Conservation (phyloP, 2,797 vertebrate genomes). For the Malacoctenus gilli region DNA sequence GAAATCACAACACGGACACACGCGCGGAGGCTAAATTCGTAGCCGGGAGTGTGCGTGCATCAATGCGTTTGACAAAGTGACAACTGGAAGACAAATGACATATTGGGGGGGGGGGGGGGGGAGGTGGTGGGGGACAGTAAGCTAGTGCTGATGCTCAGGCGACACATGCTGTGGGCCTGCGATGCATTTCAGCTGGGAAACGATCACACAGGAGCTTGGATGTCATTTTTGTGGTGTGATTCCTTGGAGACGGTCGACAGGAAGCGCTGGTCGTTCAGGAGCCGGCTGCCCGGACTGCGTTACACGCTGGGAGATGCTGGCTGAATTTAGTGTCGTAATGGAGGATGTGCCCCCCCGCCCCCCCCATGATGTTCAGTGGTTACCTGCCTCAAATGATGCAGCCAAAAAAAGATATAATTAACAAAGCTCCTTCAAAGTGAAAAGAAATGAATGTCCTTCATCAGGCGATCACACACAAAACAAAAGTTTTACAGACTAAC, state of each 20-base stretch:
- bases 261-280: constrained; percentile 2
- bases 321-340: too few species aligned
- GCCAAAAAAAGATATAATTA: too few species aligned
- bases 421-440: too few species aligned
- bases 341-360: too few species aligned
- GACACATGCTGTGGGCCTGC: constrained; percentile 13
- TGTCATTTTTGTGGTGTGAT: constrained; percentile 11
- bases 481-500: too few species aligned
- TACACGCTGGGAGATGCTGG: too few species aligned
- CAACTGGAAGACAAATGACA: constrained; percentile 21
- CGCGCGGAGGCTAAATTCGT: not conserved
- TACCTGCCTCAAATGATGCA: too few species aligned
- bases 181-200: constrained; percentile 10
- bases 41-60: not conserved
- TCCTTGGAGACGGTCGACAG: not conserved
- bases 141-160: constrained; percentile 1
- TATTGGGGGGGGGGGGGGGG: constrained; percentile 14
- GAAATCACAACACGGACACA: constrained; percentile 34
- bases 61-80: constrained; percentile 33
- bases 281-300: not conserved
- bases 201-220: constrained; percentile 9
- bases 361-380: too few species aligned
- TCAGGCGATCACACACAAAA: too few species aligned
- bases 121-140: too few species aligned
- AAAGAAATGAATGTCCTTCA: too few species aligned